phyloP scores from a whole-genome alignment of 2,113 vertebrate genomes.

The Ceyx margarethae region DNA sequence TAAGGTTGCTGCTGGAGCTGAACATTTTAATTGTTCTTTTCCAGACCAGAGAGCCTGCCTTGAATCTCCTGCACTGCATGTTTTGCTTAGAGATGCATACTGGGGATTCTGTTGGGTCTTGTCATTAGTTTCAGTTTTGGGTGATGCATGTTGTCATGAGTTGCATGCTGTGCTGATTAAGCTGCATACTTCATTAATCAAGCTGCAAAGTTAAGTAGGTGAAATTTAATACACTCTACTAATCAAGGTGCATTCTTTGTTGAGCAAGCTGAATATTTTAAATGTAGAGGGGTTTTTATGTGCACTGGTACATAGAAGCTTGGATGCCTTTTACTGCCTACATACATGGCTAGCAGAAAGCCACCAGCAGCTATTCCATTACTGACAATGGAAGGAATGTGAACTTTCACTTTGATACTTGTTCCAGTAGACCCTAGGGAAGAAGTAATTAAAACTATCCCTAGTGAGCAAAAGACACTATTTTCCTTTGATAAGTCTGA shows the following conservation, averaged over 20 bases:
- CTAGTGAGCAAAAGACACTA: neutral
- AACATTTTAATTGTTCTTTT: neutral
- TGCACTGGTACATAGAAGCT: slow-evolving; percentile 11
- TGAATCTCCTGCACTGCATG: neutral
- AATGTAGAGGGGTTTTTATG: slow-evolving; percentile 28
- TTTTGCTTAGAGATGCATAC: neutral
- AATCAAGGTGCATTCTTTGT: slow-evolving; percentile 73
- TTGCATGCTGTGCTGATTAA: slow-evolving; percentile 71
- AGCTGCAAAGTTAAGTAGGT: slow-evolving; percentile 71
- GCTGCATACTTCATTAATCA: slow-evolving; percentile 72
- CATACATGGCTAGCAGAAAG: neutral
- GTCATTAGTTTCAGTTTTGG: slow-evolving; percentile 39
- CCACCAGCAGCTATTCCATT: neutral
- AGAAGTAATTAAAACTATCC: slow-evolving; percentile 39
- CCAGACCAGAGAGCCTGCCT: neutral
- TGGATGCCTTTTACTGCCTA: neutral
- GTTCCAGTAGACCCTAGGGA: neutral
- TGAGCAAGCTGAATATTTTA: slow-evolving; percentile 72
- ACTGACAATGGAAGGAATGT: slow-evolving; percentile 20
- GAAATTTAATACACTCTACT: slow-evolving; percentile 69
- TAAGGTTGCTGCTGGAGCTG: neutral
- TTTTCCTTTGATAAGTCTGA: slow-evolving; percentile 13
- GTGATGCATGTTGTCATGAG: slow-evolving; percentile 40
- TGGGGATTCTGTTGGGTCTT: slow-evolving; percentile 15
- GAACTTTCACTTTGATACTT: slow-evolving; percentile 27